phyloP scores from a whole-genome alignment of 2,888 invertebrate genomes.

The Stenchaetothrips biformis region DNA sequence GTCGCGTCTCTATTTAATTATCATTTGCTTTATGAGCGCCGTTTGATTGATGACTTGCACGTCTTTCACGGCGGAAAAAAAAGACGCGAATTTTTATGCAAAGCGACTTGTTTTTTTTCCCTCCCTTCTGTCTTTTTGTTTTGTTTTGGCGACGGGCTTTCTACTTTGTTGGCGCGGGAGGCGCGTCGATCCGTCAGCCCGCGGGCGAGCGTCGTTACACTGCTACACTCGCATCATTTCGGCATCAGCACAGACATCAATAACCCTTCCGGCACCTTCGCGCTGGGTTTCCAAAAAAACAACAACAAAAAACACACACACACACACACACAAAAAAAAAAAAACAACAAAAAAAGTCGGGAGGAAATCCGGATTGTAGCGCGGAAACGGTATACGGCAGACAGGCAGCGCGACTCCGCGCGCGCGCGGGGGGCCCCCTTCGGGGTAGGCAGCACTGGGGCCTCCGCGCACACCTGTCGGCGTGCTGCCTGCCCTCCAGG shows the following conservation, averaged over 20 bases:
- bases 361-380: neutral
- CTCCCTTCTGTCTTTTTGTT: neutral
- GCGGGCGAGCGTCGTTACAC: neutral
- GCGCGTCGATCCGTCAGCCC: neutral
- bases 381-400: neutral
- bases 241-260: too few species aligned
- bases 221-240: neutral
- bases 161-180: neutral
- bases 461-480: neutral
- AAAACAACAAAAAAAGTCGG: neutral
- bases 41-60: neutral
- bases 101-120: neutral
- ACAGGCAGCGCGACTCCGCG: too few species aligned
- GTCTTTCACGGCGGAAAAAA: neutral
- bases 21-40: neutral
- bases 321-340: neutral
- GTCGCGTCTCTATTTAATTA: neutral
- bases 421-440: neutral
- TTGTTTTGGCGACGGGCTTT: neutral
- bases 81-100: neutral
- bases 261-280: too few species aligned
- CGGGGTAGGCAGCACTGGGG: neutral
- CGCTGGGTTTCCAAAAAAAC: too few species aligned
- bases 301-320: too few species aligned
- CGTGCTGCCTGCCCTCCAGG: neutral